These are phyloP conservation scores for Ailurus styani DNA, from an alignment of 2,113 vertebrate species.

Conservation along the genomic window DNA sequence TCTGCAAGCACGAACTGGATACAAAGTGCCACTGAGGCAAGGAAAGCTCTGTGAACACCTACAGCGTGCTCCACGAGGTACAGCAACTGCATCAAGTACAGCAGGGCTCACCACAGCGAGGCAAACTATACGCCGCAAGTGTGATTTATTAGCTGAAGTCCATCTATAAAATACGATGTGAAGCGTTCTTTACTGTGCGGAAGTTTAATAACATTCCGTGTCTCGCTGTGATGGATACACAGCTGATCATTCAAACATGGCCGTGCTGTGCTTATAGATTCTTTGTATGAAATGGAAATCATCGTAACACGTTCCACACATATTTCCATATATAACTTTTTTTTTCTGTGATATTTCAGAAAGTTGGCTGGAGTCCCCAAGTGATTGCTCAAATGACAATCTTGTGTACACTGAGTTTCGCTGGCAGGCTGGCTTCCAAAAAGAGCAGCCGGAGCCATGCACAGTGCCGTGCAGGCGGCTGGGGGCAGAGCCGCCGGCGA, in stretches of 20 bases:
- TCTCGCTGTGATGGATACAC: background rate
- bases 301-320: constrained; percentile 53
- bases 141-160: background rate
- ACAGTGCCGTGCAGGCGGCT: background rate
- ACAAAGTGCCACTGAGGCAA: background rate
- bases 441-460: background rate
- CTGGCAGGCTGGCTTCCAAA: background rate
- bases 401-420: background rate
- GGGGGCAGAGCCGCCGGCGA: background rate
- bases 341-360: constrained; percentile 50
- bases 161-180: background rate
- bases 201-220: background rate
- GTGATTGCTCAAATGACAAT: constrained; percentile 45
- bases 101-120: background rate
- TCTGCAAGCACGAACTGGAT: constrained; percentile 19
- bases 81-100: background rate
- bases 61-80: background rate
- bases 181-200: background rate
- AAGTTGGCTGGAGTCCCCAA: constrained; percentile 40
- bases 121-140: background rate
- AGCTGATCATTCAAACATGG: constrained; percentile 20
- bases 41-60: background rate
- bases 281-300: constrained; percentile 50
- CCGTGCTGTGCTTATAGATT: background rate
- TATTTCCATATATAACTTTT: constrained; percentile 48